Conservation (phyloP, 1,140 invertebrate genomes). For the Coelopa frigida region DNA sequence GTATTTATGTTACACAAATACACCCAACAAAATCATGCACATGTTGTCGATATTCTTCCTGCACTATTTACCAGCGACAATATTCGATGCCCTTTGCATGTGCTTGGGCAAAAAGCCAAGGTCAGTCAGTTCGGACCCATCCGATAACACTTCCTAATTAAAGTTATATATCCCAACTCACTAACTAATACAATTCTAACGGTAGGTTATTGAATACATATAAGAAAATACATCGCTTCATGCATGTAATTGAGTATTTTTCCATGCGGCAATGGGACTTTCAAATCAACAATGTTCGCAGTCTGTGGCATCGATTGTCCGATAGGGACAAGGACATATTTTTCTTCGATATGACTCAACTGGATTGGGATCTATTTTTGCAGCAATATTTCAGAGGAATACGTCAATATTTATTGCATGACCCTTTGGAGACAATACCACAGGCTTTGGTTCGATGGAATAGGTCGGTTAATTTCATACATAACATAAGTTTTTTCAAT, state of each 20-base stretch:
- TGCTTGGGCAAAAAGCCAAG: conserved; percentile 57
- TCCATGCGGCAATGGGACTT: conserved; percentile 64
- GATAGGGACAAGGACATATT: conserved; percentile 56
- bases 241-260: conserved; percentile 64
- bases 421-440: conserved; percentile 57
- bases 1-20: conserved; percentile 39
- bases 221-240: conserved; percentile 67
- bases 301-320: conserved; percentile 51
- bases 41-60: conserved; percentile 49
- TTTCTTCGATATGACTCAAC: conserved; percentile 57
- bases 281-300: conserved; percentile 55
- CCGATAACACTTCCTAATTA: conserved; percentile 9
- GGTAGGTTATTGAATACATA: conserved; percentile 63
- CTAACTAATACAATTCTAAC: no score
- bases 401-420: conserved; percentile 63
- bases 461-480: conserved; percentile 45
- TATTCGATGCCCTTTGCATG: conserved; percentile 55
- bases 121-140: no score
- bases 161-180: no score
- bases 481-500: conserved; percentile 5
- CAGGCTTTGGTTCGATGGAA: conserved; percentile 52
- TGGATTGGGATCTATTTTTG: conserved; percentile 64
- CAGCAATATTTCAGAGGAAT: conserved; percentile 58
- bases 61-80: conserved; percentile 59
- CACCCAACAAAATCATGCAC: conserved; percentile 42